Evolutionary conservation across 2,113 vertebrate species (phyloP).

Genomic region (Heterochromis multidens): DNA sequence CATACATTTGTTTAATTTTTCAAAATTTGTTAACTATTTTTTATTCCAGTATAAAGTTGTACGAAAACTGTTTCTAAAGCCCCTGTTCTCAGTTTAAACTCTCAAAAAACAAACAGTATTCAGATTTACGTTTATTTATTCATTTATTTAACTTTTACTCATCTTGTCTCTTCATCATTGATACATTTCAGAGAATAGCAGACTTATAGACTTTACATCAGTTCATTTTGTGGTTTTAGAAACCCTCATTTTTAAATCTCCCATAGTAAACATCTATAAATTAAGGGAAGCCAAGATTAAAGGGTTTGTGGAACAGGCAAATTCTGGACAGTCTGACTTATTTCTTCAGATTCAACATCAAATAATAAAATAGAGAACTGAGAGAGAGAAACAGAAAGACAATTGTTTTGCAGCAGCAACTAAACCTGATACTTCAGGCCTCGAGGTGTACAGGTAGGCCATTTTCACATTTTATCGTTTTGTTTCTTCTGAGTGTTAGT

Average conservation of each 20-base stretch:
- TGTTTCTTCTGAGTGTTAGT: neutral
- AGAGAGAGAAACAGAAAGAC: rapidly evolving
- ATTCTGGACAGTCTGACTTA: neutral
- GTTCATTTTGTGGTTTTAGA: neutral
- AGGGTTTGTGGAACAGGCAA: neutral
- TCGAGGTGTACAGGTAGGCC: neutral
- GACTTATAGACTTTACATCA: neutral
- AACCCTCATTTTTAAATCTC: neutral
- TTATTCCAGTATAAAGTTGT: too few relatives aligned
- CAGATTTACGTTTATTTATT: neutral
- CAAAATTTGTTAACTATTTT: too few relatives aligned
- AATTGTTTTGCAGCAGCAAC: neutral
- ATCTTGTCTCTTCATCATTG: neutral
- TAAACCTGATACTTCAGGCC: neutral
- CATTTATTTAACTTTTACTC: too few relatives aligned
- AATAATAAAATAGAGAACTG: neutral
- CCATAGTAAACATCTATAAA: neutral
- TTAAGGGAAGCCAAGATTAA: neutral
- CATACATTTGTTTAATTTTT: too few relatives aligned
- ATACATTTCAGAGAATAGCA: neutral
- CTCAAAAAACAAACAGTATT: neutral
- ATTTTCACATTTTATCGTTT: neutral
- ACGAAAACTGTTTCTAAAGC: neutral
- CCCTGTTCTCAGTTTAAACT: too few relatives aligned
- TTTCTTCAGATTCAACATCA: neutral